A percentile compares a stretch with the other conserved stretches of the same genome.
phyloP scores from a whole-genome alignment of 2,113 vertebrate species.

The Tragelaphus imberbis region DNA sequence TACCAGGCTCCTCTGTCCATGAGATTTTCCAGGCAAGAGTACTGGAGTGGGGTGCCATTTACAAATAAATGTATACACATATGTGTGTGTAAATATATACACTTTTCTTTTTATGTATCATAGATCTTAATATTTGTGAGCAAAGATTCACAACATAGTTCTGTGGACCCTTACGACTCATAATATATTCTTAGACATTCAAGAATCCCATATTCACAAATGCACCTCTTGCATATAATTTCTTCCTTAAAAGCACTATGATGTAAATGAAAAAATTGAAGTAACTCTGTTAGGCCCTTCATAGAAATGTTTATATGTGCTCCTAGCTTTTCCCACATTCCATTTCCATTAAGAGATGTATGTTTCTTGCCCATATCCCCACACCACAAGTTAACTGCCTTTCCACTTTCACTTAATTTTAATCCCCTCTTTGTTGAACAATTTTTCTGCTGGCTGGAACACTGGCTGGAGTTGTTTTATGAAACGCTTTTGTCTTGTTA shows the following conservation, averaged over 20 bases:
- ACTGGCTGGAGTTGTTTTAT: neutral
- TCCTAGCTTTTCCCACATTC: neutral
- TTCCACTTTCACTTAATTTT: neutral
- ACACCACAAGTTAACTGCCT: neutral
- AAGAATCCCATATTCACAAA: neutral
- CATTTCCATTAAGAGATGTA: neutral
- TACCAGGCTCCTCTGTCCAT: too few relatives aligned
- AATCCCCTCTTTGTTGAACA: neutral
- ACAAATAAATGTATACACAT: neutral
- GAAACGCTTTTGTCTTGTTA: neutral
- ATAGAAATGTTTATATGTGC: neutral
- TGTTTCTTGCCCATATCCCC: neutral
- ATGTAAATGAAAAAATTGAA: neutral
- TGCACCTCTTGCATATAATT: neutral
- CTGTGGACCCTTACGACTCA: neutral
- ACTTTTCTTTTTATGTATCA: neutral
- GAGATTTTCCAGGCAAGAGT: too few relatives aligned
- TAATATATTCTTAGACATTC: neutral
- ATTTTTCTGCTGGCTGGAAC: neutral
- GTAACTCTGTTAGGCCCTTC: neutral
- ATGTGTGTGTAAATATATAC: neutral
- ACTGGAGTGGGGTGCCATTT: too few relatives aligned
- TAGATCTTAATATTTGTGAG: neutral
- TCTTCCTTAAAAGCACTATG: neutral
- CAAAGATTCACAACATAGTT: neutral